Conservation (phyloP, 2,113 vertebrate species). For the Cettia cetti region DNA sequence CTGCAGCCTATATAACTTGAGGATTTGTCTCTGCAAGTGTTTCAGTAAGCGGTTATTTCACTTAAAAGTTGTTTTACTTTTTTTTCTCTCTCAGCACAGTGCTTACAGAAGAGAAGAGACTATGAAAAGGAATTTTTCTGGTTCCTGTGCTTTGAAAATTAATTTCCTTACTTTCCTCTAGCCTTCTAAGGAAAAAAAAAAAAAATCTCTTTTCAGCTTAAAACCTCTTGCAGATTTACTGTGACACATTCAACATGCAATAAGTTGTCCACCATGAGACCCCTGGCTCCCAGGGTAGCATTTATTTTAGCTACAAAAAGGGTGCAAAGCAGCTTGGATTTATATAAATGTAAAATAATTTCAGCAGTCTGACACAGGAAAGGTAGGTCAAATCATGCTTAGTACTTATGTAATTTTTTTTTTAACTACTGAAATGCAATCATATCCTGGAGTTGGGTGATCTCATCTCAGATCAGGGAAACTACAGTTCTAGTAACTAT, state of each 20-base stretch:
- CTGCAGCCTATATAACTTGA: conserved; percentile 14
- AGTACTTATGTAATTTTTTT: conserved; percentile 58
- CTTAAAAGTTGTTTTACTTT: neutral
- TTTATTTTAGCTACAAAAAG: neutral
- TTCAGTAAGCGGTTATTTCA: conserved; percentile 1
- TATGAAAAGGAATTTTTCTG: neutral
- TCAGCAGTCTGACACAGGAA: conserved; percentile 41
- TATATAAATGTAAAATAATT: conserved; percentile 30
- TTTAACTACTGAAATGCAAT: conserved; percentile 60
- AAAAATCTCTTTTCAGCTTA: neutral
- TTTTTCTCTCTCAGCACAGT: neutral
- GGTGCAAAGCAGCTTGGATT: conserved; percentile 19
- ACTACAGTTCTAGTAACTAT: conserved; percentile 9
- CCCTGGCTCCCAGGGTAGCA: conserved; percentile 17
- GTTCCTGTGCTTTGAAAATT: neutral
- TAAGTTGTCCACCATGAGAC: conserved; percentile 45
- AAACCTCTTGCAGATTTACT: conserved; percentile 31
- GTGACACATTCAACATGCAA: neutral
- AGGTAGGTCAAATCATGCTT: conserved; percentile 51
- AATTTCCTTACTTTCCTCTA: neutral
- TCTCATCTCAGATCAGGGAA: conserved; percentile 57
- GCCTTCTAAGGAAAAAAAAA: neutral
- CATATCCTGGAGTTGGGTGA: conserved; percentile 35
- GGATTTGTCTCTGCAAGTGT: conserved; percentile 18
- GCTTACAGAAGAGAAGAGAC: neutral